A percentile compares a stretch with the other conserved stretches of the same genome.
Conservation (phyloP, 2,113 vertebrate genomes). For the Bombycilla garrulus region DNA sequence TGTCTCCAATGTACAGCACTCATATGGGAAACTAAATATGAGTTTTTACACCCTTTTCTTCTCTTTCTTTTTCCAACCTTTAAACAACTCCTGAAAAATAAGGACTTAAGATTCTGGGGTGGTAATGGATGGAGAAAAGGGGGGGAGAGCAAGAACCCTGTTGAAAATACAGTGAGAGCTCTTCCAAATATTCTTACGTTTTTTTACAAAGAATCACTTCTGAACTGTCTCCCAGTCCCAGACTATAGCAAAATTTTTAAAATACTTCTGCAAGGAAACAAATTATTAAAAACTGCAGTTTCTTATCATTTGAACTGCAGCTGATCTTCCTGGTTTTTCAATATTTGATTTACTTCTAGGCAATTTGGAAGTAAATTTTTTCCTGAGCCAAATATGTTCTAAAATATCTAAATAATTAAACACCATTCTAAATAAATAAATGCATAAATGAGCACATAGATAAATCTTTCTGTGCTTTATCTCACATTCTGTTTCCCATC, state of each 20-base stretch:
- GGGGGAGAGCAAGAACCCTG: background rate
- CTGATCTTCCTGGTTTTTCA: background rate
- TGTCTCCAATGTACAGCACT: background rate
- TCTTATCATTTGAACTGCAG: background rate
- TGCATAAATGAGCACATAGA: background rate
- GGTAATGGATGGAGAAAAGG: background rate
- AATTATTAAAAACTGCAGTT: background rate
- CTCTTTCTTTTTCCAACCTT: background rate
- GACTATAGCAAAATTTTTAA: background rate
- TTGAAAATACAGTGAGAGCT: background rate
- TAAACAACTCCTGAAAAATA: background rate
- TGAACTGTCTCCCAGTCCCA: background rate
- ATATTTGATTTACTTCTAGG: background rate
- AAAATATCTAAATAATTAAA: background rate
- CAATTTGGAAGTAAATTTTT: background rate
- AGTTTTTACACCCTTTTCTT: background rate
- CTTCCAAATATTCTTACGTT: fast-evolving
- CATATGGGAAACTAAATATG: fast-evolving
- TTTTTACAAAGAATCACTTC: background rate
- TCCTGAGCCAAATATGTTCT: background rate
- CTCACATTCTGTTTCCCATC: background rate
- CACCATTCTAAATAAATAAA: background rate
- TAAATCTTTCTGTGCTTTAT: background rate
- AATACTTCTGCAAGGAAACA: background rate
- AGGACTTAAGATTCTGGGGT: background rate